Base-by-base conservation (phyloP, 2,113 vertebrate genomes). In the Pholis gunnellus region DNA sequence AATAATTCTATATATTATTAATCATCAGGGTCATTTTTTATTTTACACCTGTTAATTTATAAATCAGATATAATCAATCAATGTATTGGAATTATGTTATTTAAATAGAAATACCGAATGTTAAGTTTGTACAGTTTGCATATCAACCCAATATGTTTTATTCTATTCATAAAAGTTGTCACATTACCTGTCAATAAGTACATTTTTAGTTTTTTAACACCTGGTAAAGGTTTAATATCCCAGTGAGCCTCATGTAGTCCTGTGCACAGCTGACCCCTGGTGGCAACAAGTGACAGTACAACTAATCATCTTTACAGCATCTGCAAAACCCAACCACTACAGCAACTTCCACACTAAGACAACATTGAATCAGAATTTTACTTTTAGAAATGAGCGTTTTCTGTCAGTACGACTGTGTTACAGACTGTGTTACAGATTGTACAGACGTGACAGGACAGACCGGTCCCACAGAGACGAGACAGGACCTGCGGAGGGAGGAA, bases 221-320 rank as follows among this genome's bases (percentile, higher is more conserved):
- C 44, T 67, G 40, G n/a, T 56, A 2, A 34, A 77, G 25, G 27
- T 60, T 59, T 15, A 27, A 29, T 14, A 0, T 64, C 22, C 54
- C 34, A 14, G 18, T 13, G 29, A 40, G 50, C 22, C 68, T 72
- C 0, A 64, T 57, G 73, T 65, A 85, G 18, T 71, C 83, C 86
- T 91, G 92, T 88, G 89, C 91, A 87, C 83, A 94, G 83, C 86
- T 92, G 93, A 88, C 93, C 89, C 88, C 92, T 91, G 82, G 89
- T 92, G 93, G 92, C 74, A 5, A 40, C 57, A 85, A 44, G 6
- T 9, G 44, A 8, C 22, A 91, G 4, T 42, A 77, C 93, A 93
- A 13, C 60, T 4, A 8, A 27, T 20, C n/a, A 2, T 42, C 17
- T 34, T 38, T 0, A 11, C 8, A 65, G 48, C 72, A 57, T 56